These are phyloP conservation scores for Callipepla squamata DNA, from an alignment of 2,113 vertebrate genomes.

Conservation along the genomic window DNA sequence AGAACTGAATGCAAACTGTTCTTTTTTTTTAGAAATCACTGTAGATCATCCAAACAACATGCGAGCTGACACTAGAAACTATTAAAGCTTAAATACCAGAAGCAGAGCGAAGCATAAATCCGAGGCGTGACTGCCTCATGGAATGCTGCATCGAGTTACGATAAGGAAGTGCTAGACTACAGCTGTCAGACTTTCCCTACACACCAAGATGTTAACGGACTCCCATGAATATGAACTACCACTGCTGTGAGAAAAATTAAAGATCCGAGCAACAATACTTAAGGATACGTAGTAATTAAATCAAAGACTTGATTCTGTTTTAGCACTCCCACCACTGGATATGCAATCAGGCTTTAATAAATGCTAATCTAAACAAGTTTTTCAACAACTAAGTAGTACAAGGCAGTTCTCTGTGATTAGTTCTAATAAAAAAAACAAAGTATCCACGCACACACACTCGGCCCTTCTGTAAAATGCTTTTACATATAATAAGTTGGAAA, in stretches of 20 bases:
- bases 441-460: not conserved
- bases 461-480: not conserved
- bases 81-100: slow-evolving; percentile 36
- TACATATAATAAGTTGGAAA: not conserved
- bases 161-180: slow-evolving; percentile 66
- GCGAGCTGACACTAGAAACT: not conserved
- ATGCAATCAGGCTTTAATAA: not conserved
- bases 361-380: not conserved
- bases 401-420: not conserved
- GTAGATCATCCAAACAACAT: slow-evolving; percentile 36
- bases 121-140: slow-evolving; percentile 19
- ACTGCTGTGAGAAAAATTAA: not conserved
- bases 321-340: not conserved
- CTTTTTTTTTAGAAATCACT: not conserved
- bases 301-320: not conserved
- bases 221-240: not conserved
- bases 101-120: slow-evolving; percentile 15
- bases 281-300: not conserved
- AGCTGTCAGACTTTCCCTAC: slow-evolving; percentile 61
- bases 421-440: accelerated
- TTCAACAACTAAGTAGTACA: not conserved
- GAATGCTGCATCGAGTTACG: slow-evolving; percentile 35
- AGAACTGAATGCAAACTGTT: not conserved
- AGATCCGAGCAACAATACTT: not conserved
- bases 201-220: slow-evolving; percentile 37